phyloP scores from a whole-genome alignment of 2,113 vertebrate species.

The Tursiops truncatus region DNA sequence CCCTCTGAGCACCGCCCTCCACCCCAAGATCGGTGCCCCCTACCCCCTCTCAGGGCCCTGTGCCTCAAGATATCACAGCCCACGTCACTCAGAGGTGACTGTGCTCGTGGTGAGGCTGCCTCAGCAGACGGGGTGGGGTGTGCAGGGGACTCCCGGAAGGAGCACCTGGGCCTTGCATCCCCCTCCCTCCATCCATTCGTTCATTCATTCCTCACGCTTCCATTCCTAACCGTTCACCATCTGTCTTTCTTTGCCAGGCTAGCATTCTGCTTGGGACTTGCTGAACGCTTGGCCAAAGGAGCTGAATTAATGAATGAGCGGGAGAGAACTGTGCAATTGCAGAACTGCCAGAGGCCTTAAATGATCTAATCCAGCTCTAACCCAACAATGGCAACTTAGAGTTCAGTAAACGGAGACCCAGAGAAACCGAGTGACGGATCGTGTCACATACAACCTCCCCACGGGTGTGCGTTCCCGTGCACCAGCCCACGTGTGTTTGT shows the following conservation, averaged over 20 bases:
- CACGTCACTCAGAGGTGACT: too few relatives aligned
- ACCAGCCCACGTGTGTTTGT: too few relatives aligned
- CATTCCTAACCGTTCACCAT: neutral
- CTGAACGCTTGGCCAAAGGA: neutral
- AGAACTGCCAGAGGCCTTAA: neutral
- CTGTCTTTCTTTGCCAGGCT: neutral
- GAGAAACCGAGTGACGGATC: too few relatives aligned
- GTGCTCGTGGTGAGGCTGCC: rapidly evolving
- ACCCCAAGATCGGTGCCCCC: rapidly evolving
- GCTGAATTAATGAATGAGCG: neutral
- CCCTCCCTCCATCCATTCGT: too few relatives aligned
- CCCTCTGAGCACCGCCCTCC: rapidly evolving
- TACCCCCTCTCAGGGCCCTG: too few relatives aligned
- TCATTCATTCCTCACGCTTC: rapidly evolving
- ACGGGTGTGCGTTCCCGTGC: too few relatives aligned
- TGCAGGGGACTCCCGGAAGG: neutral
- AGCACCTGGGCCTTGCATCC: rapidly evolving
- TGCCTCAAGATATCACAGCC: neutral
- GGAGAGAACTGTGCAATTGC: neutral
- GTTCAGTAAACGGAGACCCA: too few relatives aligned
- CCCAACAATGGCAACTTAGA: neutral
- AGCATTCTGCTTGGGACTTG: too few relatives aligned
- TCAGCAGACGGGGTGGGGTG: too few relatives aligned
- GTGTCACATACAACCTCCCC: too few relatives aligned
- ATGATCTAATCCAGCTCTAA: too few relatives aligned